Evolutionary conservation across 2,113 vertebrate species (phyloP).

Genomic region (Archilochus colubris): DNA sequence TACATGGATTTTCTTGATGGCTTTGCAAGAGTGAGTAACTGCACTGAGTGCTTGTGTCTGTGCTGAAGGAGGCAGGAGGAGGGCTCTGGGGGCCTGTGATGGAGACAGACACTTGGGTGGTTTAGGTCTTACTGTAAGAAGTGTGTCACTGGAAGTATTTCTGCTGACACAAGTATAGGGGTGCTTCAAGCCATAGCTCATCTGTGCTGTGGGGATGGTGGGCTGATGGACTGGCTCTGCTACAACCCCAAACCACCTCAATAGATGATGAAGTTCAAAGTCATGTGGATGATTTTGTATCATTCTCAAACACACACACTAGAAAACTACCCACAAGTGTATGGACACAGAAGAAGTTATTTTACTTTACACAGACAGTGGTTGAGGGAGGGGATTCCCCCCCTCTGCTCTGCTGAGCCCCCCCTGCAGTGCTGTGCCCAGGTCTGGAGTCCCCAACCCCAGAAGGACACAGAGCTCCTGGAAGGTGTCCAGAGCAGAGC

Average conservation of each 20-base stretch:
- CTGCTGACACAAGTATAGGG: fast-evolving
- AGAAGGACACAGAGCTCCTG: too few species aligned
- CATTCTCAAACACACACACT: background rate
- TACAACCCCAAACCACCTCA: fast-evolving
- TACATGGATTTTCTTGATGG: background rate
- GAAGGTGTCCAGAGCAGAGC: too few species aligned
- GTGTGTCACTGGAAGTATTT: background rate
- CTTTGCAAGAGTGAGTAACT: background rate
- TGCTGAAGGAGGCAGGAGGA: background rate
- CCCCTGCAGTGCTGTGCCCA: too few species aligned
- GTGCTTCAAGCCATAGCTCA: background rate
- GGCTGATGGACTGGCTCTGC: background rate
- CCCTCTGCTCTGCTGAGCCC: too few species aligned
- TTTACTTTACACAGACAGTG: background rate
- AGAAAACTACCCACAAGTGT: background rate
- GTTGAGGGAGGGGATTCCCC: too few species aligned
- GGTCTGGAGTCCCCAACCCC: too few species aligned
- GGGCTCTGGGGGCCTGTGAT: background rate
- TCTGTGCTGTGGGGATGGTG: background rate
- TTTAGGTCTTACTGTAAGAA: background rate
- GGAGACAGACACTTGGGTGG: background rate
- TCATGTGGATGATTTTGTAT: background rate
- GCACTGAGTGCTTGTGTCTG: fast-evolving
- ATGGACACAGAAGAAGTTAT: fast-evolving
- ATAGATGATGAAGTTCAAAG: too few species aligned